Evolutionary conservation across 2,888 invertebrate species (phyloP), one percentile per base, ranked within the genome.

Genomic region (Eupsilia transversa): DNA sequence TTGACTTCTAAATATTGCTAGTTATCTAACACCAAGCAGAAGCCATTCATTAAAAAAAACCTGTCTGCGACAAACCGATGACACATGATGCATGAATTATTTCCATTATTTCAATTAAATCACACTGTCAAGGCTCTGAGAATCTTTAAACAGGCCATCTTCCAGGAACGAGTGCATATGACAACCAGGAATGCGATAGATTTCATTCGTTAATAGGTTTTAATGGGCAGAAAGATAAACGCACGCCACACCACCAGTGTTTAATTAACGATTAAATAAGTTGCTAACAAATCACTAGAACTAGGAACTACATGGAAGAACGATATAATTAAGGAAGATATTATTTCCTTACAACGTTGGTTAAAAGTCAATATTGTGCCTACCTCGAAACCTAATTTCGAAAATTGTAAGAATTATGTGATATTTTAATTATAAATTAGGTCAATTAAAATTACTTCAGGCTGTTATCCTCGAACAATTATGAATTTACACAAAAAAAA

Each of bases 161-260:
- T 91, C 90, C 86, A 77, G 82, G 90, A 89, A 91, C 72, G 74
- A 74, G 73, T 84, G 81, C 69, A 81, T n/a, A n/a, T 86, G 89
- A 81, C 84, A 80, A 84, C 82, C 76, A 73, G 84, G 88, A 90
- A 91, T 90, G 89, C 85, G 80, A 87, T 83, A 87, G 85, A 84
- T 89, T 87, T 81, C 86, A 86, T 84, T 80, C 80, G 80, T 77
- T 90, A 90, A 89, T 90, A 76, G 82, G 74, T 82, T 74, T 79
- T 87, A 90, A 89, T 89, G 68, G 83, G 74, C 67, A 61, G 71
- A 52, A 79, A 87, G 84, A 85, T 87, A 83, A 84, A 84, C 79
- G 76, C 80, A 75, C 72, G 77, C 74, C 35, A 80, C 82, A 46
- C 67, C 57, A 65, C 56, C 59, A 65, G 56, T 74, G 54, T 64